Evolutionary conservation across 2,888 invertebrate genomes (phyloP).

Genomic region (Xiphydria camelus): DNA sequence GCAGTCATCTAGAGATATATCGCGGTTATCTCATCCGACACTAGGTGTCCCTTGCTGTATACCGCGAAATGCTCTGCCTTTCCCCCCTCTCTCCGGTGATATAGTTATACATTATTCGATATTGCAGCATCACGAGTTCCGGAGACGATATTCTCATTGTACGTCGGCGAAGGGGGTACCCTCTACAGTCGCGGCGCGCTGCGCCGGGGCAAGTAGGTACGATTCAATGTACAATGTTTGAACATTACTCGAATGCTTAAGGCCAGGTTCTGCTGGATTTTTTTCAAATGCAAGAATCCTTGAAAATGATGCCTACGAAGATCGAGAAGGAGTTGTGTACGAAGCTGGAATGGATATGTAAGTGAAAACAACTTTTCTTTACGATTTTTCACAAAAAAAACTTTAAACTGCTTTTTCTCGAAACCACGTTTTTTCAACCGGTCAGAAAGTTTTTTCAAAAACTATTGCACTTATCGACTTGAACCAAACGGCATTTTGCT

Average conservation of each 20-base stretch:
- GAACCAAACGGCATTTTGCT: too few relatives aligned
- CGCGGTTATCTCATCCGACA: conserved; percentile 39
- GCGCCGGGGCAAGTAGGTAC: conserved; percentile 30
- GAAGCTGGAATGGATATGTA: too few relatives aligned
- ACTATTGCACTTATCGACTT: too few relatives aligned
- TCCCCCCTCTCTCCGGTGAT: conserved; percentile 28
- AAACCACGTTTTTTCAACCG: too few relatives aligned
- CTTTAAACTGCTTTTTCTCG: too few relatives aligned
- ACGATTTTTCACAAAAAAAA: too few relatives aligned
- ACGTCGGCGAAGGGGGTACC: conserved; percentile 26
- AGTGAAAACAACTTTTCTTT: too few relatives aligned
- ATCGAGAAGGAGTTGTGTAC: too few relatives aligned
- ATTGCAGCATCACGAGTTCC: conserved; percentile 49
- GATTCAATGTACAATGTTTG: conserved; percentile 50
- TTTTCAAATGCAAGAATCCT: too few relatives aligned
- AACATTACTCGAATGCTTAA: conserved; percentile 53
- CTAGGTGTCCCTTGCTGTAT: conserved; percentile 14
- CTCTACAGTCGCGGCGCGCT: conserved; percentile 6
- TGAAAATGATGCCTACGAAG: too few relatives aligned
- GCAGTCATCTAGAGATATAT: conserved; percentile 38
- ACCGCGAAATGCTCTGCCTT: conserved; percentile 23
- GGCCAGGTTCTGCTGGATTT: too few relatives aligned
- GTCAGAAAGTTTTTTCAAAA: too few relatives aligned
- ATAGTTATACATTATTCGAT: conserved; percentile 51
- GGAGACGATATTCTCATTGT: conserved; percentile 49